phyloP scores from a whole-genome alignment of 2,797 vertebrate genomes.

The Aphelocoma californica region DNA sequence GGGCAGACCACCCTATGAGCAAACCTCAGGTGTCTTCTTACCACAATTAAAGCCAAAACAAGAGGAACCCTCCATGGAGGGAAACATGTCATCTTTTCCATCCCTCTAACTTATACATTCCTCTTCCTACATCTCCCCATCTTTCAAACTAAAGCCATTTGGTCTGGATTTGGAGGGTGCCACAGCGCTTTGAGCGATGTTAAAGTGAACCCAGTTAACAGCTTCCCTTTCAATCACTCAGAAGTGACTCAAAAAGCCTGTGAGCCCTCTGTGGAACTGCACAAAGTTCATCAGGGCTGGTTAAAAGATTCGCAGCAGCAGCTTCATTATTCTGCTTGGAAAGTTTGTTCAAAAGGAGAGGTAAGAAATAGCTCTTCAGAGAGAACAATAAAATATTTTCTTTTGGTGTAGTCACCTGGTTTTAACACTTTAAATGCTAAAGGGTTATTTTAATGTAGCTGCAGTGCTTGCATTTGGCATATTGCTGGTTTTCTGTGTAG shows the following conservation, averaged over 20 bases:
- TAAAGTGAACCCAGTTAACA: background rate
- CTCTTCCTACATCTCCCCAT: background rate
- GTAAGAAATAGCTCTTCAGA: background rate
- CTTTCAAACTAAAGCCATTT: background rate
- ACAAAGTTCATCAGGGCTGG: background rate
- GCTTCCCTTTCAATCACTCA: background rate
- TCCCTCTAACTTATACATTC: background rate
- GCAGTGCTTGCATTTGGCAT: background rate
- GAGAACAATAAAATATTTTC: background rate
- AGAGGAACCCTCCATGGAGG: background rate
- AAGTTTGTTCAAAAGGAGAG: background rate
- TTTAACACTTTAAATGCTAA: background rate
- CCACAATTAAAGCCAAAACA: background rate
- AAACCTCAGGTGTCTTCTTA: background rate
- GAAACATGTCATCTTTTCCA: background rate
- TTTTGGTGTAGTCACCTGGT: background rate
- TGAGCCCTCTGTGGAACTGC: background rate
- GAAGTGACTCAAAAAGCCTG: background rate
- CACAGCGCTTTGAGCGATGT: fast-evolving
- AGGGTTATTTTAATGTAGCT: background rate
- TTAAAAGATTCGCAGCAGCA: background rate
- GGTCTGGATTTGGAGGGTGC: background rate
- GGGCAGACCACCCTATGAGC: too few species aligned
- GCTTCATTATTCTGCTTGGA: background rate
- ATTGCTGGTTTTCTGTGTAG: background rate